Evolutionary conservation across 2,113 vertebrate genomes (phyloP).

Genomic region (Phaetusa simplex): DNA sequence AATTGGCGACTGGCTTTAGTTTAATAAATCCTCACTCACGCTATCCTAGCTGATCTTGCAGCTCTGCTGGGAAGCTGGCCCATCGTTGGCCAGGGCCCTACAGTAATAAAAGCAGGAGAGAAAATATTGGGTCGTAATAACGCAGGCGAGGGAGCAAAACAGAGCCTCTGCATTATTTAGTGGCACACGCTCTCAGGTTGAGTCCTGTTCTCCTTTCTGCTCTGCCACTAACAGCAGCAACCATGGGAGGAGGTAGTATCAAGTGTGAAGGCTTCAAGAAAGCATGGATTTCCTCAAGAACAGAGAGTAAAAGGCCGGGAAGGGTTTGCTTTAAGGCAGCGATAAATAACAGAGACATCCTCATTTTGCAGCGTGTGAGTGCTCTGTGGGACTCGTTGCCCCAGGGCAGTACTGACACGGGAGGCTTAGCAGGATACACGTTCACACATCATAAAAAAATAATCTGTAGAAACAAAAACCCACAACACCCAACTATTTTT

Average conservation of each 20-base stretch:
- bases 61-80: background rate
- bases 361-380: constrained; percentile 6
- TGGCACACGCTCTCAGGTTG: background rate
- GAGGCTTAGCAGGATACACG: background rate
- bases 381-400: background rate
- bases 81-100: fast-evolving
- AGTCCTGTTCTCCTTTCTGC: background rate
- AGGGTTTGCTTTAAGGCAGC: background rate
- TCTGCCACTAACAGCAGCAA: background rate
- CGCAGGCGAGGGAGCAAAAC: background rate
- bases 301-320: background rate
- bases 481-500: background rate
- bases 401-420: background rate
- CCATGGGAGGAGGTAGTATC: background rate
- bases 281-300: background rate
- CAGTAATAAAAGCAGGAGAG: background rate
- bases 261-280: background rate
- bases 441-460: background rate
- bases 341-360: constrained; percentile 9
- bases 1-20: background rate
- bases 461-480: background rate
- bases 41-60: background rate
- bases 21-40: background rate
- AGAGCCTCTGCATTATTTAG: background rate
- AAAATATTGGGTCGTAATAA: background rate